Evolutionary conservation across 30 jellyfish, hydroid and myxozoan genomes (phyloP), one percentile per base, ranked within the genome.

Genomic region (Rhopilema esculentum): DNA sequence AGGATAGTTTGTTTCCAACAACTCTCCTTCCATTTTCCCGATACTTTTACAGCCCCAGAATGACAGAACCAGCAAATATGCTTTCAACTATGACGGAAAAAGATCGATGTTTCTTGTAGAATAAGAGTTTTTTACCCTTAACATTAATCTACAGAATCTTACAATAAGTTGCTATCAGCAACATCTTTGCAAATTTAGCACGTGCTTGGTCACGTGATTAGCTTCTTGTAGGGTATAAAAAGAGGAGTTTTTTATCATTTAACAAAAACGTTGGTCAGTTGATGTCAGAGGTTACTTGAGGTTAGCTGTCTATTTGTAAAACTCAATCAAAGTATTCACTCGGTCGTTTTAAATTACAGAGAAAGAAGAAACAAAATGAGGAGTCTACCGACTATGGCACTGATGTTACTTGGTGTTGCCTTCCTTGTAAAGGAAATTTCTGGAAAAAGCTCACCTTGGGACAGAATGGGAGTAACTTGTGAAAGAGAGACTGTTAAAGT

Each of bases 401-500:
- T 73, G 1, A 6, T 26, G 49, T 15, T 26, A 18, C n/a, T 16
- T 18, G n/a, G 28, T 22, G 32, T 22, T 67, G 69, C 40, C 12
- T 6, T 40, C 12, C 57, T 40, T 40, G 57, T 12, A 12, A 40
- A 40, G 57, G 57, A 40, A 40, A 40, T 40, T 40, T 40, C 57
- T 12, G 12, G 57, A 6, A 40, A 40, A 12, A 12, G 57, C 57
- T 2, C 57, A 12, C 96, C 96, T 9, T 87, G 96, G 96, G 91
- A 82, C 8, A 27, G 30, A 16, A 87, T 87, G 96, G 96, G 96
- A 12, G 90, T 87, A 4, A 87, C 96, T 6, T 87, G 96, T 66
- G 74, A 75, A 18, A 68, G 57, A 33, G 96, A 87, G 66, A 50
- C 84, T n/a, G 57, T 33, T 7, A 24, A 23, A 7, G 87, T 86